Conservation (phyloP, 2,797 vertebrate species). For the Strix occidentalis region DNA sequence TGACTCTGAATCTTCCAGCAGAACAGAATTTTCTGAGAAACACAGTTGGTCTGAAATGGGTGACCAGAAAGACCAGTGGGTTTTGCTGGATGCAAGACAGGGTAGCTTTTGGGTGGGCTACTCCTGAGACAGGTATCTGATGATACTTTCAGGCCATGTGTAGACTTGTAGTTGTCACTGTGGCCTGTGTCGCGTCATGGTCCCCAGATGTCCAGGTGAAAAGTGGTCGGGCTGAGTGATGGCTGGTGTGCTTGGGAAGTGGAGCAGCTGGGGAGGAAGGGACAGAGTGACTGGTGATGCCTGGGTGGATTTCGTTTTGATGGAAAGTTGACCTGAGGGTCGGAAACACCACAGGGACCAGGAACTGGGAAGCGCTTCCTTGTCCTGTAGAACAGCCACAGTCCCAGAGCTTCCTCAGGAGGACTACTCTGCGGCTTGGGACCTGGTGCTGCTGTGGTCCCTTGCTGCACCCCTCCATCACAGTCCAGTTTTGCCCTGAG, state of each 20-base stretch:
- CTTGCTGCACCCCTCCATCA: neutral
- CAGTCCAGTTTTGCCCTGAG: neutral
- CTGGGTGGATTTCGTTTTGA: neutral
- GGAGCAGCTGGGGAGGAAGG: neutral
- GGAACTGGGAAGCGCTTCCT: neutral
- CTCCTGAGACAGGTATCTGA: neutral
- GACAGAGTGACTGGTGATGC: neutral
- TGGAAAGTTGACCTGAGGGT: neutral
- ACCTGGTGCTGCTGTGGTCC: neutral
- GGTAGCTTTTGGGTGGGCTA: neutral
- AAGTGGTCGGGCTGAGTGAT: accelerated
- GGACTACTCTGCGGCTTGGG: neutral
- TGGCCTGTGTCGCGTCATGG: neutral
- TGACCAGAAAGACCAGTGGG: neutral
- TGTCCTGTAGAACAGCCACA: neutral
- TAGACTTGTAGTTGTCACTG: accelerated
- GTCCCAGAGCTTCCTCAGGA: neutral
- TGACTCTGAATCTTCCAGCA: neutral
- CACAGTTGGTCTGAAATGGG: neutral
- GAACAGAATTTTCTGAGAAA: neutral
- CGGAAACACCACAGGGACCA: neutral
- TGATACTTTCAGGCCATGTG: accelerated
- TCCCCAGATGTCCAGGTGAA: neutral
- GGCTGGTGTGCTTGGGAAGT: neutral
- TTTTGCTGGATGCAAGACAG: neutral